Base-by-base conservation (phyloP, 2,888 invertebrate genomes). In the Agriopis aurantiaria region DNA sequence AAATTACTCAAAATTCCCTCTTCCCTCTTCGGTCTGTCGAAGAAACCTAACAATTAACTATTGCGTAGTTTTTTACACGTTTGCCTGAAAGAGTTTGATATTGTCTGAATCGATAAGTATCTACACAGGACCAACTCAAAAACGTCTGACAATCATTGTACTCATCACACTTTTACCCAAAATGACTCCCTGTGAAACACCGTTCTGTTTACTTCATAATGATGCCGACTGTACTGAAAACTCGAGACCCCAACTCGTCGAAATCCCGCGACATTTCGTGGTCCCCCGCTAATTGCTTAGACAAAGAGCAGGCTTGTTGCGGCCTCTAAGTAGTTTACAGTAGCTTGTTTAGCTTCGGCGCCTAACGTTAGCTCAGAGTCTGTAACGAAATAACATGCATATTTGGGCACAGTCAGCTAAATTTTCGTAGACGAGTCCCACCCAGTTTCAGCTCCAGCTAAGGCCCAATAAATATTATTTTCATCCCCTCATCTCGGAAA, bases 321-420 rank as follows among this genome's bases (percentile, higher is more conserved):
- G 84, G 78, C 79, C 81, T 81, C 82, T 84, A 83, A 88, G 85
- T 84, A 84, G 83, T 86, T 83, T 83, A 84, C 86, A 84, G 88
- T 87, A 84, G 86, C 86, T 71, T 86, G 79, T 88, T 88, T 85
- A 76, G 73, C 68, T 69, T 70, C 60, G 75, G 75, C 69, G 75
- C 55, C 69, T 69, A 67, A 69, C 49, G n/a, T 55, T 55, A 14
- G 40, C 55, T 55, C 41, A n/a, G 40, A 40, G 40, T 55, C 8
- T 55, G 55, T 41, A 40, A n/a, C 9, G 40, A 52, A 33, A 23
- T 33, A 0, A 52, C 6, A 11, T 23, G 33, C 23, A 52, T 48
- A n/a, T n/a, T n/a, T 48, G 7, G n/a, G n/a, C 12, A n/a, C 12
- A n/a, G 0, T 14, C n/a, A 7, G n/a, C 0, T 14, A 48, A 33